Conservation (phyloP, 2,888 invertebrate genomes). For the Drosophila emarginata region DNA sequence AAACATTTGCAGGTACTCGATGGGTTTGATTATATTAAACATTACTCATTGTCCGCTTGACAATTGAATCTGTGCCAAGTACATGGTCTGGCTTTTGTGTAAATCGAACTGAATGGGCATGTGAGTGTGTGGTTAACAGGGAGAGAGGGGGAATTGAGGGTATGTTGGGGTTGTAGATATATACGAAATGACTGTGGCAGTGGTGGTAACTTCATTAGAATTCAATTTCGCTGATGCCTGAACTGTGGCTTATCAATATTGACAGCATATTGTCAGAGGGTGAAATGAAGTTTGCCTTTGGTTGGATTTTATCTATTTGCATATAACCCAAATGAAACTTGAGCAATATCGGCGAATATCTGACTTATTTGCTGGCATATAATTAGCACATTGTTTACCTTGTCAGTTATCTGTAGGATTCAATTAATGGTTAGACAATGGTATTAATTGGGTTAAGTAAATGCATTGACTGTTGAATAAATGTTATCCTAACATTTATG, state of each 20-base stretch:
- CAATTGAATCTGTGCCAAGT: slow-evolving; percentile 15
- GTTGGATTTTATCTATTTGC: neutral
- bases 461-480: neutral
- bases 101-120: neutral
- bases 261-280: slow-evolving; percentile 2
- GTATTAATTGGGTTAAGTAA: neutral
- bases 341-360: neutral
- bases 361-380: neutral
- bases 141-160: neutral
- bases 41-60: slow-evolving; percentile 2
- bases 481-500: no score
- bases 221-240: slow-evolving; percentile 8
- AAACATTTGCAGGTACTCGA: neutral
- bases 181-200: slow-evolving; percentile 12
- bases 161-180: no score
- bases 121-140: neutral
- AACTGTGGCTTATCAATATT: slow-evolving; percentile 7
- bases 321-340: neutral
- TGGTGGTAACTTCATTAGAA: slow-evolving; percentile 16
- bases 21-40: slow-evolving; percentile 1
- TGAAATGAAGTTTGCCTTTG: slow-evolving; percentile 1
- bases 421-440: neutral
- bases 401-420: neutral
- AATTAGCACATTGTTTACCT: slow-evolving; percentile 19
- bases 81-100: slow-evolving; percentile 3